Base-by-base conservation (phyloP, 2,797 vertebrate genomes). In the Todus mexicanus region DNA sequence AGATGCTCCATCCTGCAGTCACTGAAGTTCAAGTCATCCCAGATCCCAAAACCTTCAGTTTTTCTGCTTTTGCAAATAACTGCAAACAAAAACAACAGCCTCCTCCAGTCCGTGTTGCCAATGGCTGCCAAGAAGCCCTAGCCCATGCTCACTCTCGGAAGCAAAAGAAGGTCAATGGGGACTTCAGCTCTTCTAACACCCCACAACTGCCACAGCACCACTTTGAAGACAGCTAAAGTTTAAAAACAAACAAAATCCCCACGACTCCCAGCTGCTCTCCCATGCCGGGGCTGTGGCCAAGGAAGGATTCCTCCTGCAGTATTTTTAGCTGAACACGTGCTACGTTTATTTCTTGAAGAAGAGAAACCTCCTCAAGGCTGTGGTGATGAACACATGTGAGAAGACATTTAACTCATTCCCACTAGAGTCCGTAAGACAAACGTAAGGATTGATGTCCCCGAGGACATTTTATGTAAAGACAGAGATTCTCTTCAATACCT, bases 271-370 rank as follows among this genome's bases (percentile, higher is more conserved):
- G 94, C 87, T 96, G 93, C 70, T 92, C 70, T 90, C 78, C 63
- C 5, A 1, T 25, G 40, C 29, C 4, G 7, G 90, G 82, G 76
- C 35, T 77, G 59, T 69, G 88, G 95, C 89, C 94, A 95, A 89
- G 90, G 69, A 93, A 94, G 79, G 80, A 95, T 94, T 97, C 91
- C 90, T 95, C 71, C 89, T 51, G 74, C 71, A 84, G 16, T 92
- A 94, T 97, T 96, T 94, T 95, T 94, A 95, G 95, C 87, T 70
- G 82, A 90, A 92, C 90, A 94, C 29, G 74, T 77, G 89, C 65
- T 76, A 29, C 14, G 0, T 66, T 94, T 91, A 76, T 71, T 95
- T 91, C 82, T 88, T 87, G 85, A 95, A 79, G 72, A 92, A 38
- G 25, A 93, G 84, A 77, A 95, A 92, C 64, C 75, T 91, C 60